Conservation (phyloP, 2,113 vertebrate species). For the Rhinogobius similis region DNA sequence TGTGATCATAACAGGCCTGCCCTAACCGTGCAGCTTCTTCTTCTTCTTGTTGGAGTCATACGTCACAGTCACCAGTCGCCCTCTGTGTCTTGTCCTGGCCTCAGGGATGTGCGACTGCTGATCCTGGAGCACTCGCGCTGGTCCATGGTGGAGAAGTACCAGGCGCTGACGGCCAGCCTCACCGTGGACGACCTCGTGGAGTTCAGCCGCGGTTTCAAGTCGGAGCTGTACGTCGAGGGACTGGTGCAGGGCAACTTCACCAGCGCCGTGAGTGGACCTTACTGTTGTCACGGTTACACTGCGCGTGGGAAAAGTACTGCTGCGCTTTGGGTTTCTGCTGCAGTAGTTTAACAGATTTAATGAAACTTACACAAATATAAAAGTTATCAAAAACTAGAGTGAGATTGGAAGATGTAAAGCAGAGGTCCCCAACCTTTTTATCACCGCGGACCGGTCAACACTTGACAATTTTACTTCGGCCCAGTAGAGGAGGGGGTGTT, state of each 20-base stretch:
- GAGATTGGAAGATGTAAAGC: too few relatives aligned
- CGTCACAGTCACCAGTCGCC: too few relatives aligned
- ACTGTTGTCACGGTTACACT: background rate
- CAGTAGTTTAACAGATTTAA: background rate
- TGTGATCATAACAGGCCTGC: too few relatives aligned
- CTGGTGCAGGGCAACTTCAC: slow-evolving; percentile 95
- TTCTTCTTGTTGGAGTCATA: too few relatives aligned
- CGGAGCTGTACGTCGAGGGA: slow-evolving; percentile 89
- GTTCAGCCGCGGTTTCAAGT: slow-evolving; percentile 85
- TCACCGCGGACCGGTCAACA: too few relatives aligned
- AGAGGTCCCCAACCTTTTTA: too few relatives aligned
- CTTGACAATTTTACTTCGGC: too few relatives aligned
- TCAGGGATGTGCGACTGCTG: slow-evolving; percentile 90
- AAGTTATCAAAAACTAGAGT: too few relatives aligned
- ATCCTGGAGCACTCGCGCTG: slow-evolving; percentile 90
- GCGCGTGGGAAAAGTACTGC: too few relatives aligned
- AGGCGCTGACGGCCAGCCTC: slow-evolving; percentile 83
- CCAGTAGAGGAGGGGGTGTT: too few relatives aligned
- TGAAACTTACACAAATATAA: too few relatives aligned
- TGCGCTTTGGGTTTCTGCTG: background rate
- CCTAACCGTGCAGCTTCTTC: too few relatives aligned
- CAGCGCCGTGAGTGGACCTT: slow-evolving; percentile 80
- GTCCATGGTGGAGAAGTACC: slow-evolving; percentile 95
- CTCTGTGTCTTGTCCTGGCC: background rate
- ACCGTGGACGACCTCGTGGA: slow-evolving; percentile 82